Evolutionary conservation across 2,113 vertebrate genomes (phyloP).

Genomic region (Dicerorhinus sumatrensis): DNA sequence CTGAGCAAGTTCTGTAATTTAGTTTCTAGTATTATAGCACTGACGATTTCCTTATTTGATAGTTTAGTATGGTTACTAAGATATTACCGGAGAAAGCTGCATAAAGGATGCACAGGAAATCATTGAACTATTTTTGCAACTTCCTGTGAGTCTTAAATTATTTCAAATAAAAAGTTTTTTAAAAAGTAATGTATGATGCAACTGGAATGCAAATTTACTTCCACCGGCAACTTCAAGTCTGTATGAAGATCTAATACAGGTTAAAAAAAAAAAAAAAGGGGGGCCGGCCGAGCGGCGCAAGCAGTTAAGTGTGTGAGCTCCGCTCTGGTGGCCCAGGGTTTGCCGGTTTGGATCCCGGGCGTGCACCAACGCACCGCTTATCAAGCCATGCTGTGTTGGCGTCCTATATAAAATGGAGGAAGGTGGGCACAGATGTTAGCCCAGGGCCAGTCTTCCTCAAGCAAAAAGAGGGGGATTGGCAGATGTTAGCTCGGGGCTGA

Average conservation of each 20-base stretch:
- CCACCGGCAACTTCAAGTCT: background rate
- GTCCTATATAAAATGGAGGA: no score
- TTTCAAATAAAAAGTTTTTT: conserved; percentile 14
- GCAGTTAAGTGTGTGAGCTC: no score
- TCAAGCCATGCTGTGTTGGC: no score
- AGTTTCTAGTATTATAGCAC: background rate
- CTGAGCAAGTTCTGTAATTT: background rate
- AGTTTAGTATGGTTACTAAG: background rate
- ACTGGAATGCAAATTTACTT: background rate
- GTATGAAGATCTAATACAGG: background rate
- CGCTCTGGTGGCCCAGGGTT: no score
- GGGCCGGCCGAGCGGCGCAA: no score
- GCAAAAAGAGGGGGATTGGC: no score
- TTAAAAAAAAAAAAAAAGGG: background rate
- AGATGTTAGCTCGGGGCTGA: no score
- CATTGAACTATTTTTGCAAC: conserved; percentile 10
- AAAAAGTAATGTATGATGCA: background rate
- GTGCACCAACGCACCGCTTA: no score
- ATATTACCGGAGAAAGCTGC: background rate
- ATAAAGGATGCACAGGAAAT: background rate
- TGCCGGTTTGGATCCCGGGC: no score
- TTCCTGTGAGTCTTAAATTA: background rate
- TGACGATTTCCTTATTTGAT: background rate
- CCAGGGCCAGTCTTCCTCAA: no score
- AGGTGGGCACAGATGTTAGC: no score